Evolutionary conservation across 30 jellyfish, hydroid and myxozoan genomes (phyloP).

Genomic region (Aurelia sp.): DNA sequence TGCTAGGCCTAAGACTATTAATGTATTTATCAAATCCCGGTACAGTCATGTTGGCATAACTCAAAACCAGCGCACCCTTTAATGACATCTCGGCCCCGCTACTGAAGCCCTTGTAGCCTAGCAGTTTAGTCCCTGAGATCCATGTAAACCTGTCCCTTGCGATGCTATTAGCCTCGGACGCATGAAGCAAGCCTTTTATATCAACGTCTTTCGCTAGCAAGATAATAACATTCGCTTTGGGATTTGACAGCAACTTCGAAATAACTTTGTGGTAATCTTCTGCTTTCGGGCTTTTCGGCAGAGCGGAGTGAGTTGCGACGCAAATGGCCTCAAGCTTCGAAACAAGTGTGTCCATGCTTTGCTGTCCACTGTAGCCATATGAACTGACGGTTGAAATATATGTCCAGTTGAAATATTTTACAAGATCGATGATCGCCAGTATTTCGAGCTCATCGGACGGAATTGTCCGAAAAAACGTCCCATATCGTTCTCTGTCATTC

Average conservation of each 20-base stretch:
- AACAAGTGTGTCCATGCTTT: slow-evolving; percentile 6
- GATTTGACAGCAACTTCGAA: background rate
- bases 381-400: slow-evolving; percentile 34
- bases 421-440: slow-evolving; percentile 7
- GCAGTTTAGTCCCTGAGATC: slow-evolving; percentile 11
- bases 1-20: background rate
- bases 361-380: slow-evolving; percentile 28
- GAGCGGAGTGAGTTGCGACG: slow-evolving; percentile 41
- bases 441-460: slow-evolving; percentile 33
- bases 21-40: slow-evolving; percentile 24
- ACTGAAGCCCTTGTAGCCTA: slow-evolving; percentile 3
- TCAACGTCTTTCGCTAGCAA: slow-evolving; percentile 34
- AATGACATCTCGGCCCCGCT: slow-evolving; percentile 31
- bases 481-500: slow-evolving; percentile 4
- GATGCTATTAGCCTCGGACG: slow-evolving; percentile 18
- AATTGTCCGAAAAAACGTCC: slow-evolving; percentile 33
- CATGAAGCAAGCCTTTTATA: slow-evolving; percentile 29
- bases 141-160: background rate
- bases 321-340: slow-evolving; percentile 13
- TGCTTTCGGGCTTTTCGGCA: slow-evolving; percentile 17
- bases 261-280: slow-evolving; percentile 27
- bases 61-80: slow-evolving; percentile 27
- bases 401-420: slow-evolving; percentile 34
- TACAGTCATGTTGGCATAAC: slow-evolving; percentile 9
- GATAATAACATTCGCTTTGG: slow-evolving; percentile 22